phyloP scores from a whole-genome alignment of 2,113 vertebrate species.

The Lontra canadensis region DNA sequence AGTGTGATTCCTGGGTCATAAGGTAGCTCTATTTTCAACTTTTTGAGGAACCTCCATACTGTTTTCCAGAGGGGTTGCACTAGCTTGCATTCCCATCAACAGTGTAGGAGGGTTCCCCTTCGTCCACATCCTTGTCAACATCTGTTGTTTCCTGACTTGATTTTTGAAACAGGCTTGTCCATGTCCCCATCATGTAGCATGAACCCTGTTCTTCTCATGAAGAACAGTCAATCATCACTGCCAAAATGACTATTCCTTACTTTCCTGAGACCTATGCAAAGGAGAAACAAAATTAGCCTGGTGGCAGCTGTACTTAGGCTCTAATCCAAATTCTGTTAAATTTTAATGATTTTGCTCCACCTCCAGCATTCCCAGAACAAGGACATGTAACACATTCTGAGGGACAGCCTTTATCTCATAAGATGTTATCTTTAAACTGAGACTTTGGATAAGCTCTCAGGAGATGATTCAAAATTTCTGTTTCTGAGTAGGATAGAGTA shows the following conservation, averaged over 20 bases:
- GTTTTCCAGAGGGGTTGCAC: too few species aligned
- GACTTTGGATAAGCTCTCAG: not conserved
- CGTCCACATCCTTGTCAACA: too few species aligned
- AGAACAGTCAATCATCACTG: not conserved
- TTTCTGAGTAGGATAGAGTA: not conserved
- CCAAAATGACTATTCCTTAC: not conserved
- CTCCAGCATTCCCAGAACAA: not conserved
- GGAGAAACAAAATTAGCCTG: not conserved
- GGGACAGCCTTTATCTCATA: not conserved
- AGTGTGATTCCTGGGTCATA: too few species aligned
- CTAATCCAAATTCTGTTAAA: not conserved
- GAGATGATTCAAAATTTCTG: not conserved
- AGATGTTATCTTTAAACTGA: not conserved
- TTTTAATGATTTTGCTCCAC: not conserved
- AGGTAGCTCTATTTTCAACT: too few species aligned
- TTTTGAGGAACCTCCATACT: too few species aligned
- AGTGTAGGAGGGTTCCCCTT: too few species aligned
- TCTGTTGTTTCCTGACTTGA: not conserved
- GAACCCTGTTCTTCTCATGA: not conserved
- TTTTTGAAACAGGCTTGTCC: not conserved
- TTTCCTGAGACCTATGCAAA: not conserved
- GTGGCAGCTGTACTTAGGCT: not conserved
- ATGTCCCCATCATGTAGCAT: too few species aligned
- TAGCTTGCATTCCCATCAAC: too few species aligned
- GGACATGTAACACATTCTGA: not conserved